A percentile compares a stretch with the other conserved stretches of the same genome.
phyloP scores from a whole-genome alignment of 2,888 invertebrate genomes.

The Aquatica leii region DNA sequence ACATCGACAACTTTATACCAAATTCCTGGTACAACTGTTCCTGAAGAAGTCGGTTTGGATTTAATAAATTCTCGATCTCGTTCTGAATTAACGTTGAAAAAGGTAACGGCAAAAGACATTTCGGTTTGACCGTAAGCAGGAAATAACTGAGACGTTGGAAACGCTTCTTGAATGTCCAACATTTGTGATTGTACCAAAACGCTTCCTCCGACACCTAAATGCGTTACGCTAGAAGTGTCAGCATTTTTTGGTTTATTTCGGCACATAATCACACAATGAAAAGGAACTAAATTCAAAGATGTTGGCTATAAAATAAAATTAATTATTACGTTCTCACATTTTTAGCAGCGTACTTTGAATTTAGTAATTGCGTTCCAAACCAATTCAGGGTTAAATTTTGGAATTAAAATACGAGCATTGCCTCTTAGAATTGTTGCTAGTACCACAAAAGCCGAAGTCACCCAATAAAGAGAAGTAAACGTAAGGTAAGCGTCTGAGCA shows the following conservation, averaged over 20 bases:
- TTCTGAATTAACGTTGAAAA: slow-evolving; percentile 46
- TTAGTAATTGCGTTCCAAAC: slow-evolving; percentile 16
- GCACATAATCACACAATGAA: not conserved
- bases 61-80: slow-evolving; percentile 47
- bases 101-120: slow-evolving; percentile 48
- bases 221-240: slow-evolving; percentile 7
- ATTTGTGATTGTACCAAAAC: slow-evolving; percentile 30
- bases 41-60: slow-evolving; percentile 50
- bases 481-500: slow-evolving; percentile 14
- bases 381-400: slow-evolving; percentile 33
- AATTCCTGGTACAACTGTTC: slow-evolving; percentile 47
- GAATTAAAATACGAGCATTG: slow-evolving; percentile 40
- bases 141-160: slow-evolving; percentile 49
- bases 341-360: too few relatives aligned
- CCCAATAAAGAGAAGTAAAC: slow-evolving; percentile 50
- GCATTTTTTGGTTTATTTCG: not conserved
- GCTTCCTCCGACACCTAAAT: slow-evolving; percentile 36
- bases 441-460: slow-evolving; percentile 43
- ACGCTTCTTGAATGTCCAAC: slow-evolving; percentile 31
- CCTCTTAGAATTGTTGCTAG: slow-evolving; percentile 42
- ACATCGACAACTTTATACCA: slow-evolving; percentile 47
- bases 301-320: not conserved
- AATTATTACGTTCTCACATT: not conserved
- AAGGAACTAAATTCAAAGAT: not conserved
- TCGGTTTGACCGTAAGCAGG: slow-evolving; percentile 55